A percentile compares a stretch with the other conserved stretches of the same genome.
phyloP scores from a whole-genome alignment of 2,888 invertebrate species.

The Caenorhabditis panamensis region DNA sequence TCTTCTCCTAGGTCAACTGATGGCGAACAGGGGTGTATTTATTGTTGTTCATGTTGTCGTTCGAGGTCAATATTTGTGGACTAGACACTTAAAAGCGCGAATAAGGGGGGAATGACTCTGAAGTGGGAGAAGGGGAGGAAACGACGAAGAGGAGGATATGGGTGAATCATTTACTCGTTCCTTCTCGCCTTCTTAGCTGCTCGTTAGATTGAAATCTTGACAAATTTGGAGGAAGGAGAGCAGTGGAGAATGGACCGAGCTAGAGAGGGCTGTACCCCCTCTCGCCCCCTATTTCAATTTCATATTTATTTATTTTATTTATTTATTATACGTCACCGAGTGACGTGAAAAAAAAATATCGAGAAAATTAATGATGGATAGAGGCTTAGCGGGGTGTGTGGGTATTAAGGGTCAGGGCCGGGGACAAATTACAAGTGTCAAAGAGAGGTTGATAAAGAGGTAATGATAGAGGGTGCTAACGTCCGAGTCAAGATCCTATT shows the following conservation, averaged over 20 bases:
- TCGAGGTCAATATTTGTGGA: constrained; percentile 38
- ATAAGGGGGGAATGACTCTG: constrained; percentile 39
- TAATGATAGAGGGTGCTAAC: too few relatives aligned
- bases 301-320: not conserved
- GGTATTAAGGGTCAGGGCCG: too few relatives aligned
- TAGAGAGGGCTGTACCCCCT: too few relatives aligned
- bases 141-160: not conserved
- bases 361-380: too few relatives aligned
- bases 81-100: constrained; percentile 44
- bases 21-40: constrained; percentile 13
- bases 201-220: constrained; percentile 16
- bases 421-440: too few relatives aligned
- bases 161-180: constrained; percentile 20
- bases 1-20: constrained; percentile 1
- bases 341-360: too few relatives aligned
- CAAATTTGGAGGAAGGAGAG: not conserved
- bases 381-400: too few relatives aligned
- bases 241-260: too few relatives aligned
- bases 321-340: too few relatives aligned
- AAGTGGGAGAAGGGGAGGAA: constrained; percentile 2
- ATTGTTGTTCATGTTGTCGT: constrained; percentile 19
- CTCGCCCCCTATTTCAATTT: too few relatives aligned
- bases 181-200: not conserved
- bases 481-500: too few relatives aligned
- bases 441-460: too few relatives aligned